Evolutionary conservation across 2,113 vertebrate species (phyloP), one percentile per base, ranked within the genome.

Genomic region (Eonycteris spelaea): DNA sequence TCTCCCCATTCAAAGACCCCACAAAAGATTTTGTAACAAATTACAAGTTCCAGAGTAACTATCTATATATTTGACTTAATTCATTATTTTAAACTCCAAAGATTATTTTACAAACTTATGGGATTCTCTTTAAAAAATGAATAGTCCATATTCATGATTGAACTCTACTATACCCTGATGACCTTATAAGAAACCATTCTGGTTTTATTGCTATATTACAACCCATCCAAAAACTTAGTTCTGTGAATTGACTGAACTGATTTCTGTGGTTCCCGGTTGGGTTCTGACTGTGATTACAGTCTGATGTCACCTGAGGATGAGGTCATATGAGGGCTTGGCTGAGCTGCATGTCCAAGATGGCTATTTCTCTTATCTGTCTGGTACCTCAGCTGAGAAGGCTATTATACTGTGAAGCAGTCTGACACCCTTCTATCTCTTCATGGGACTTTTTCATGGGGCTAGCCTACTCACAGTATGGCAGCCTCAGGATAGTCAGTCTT

Each of bases 81-180:
- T 94, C 30, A 53, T 80, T 18, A 57, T 48, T 45, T 77, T 70
- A 83, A 93, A 82, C 18, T 59, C 22, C 84, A 48, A 83, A 61
- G 4, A 78, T 65, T 57, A 9, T 71, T 71, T 94, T 35, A 48
- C 24, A 84, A 55, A 84, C 26, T 73, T 65, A 2, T 70, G 24
- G 2, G 6, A 57, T 63, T 35, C 4, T 45, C 51, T 12, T 30
- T 33, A 68, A 61, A 33, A 79, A 94, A 79, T 91, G 16, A 74
- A 8, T 4, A 83, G 74, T 35, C 7, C 4, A 19, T 70, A 80
- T 28, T 40, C 40, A 70, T 38, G 6, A 24, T 26, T 83, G 16
- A 67, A 74, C 38, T 75, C 16, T 86, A 57, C 19, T 40, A 67
- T 6, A 65, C 3, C 21, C 40, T 45, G 51, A 38, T 74, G n/a